Base-by-base conservation (phyloP, 2,888 invertebrate species). In the Caenorhabditis sulstoni region DNA sequence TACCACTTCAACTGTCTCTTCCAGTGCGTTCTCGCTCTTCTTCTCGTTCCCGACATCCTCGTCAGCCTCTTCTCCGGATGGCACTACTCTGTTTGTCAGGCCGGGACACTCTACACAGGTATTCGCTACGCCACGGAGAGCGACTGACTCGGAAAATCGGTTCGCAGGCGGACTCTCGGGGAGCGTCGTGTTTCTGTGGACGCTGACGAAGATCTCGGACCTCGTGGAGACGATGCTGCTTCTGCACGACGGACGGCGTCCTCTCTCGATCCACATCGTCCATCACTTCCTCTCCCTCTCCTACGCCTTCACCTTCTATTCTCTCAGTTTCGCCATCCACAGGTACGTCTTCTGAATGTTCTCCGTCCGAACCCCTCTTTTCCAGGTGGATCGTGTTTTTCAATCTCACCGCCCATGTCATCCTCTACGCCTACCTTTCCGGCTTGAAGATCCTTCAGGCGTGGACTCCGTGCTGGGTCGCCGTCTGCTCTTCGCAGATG, bases 401-500 rank as follows among this genome's bases (percentile, higher is more conserved):
- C 49, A 84, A 84, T 61, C 62, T 84, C 47, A 16, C 47, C 22
- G 70, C 84, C 18, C 84, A 82, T 47, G 81, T 82, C 22, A 58
- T 84, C 12, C 79, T 84, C 49, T 84, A 81, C 50, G 44, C 81
- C 5, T 84, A 84, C 50, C 67, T 84, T 14, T 79, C 79, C 14
- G 71, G 81, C 1, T 47, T 35, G 44, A 81, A 81, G 41, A 57
- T 81, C n/a, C 45, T 79, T 20, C 58, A 67, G 44, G 11, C 41
- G 12, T 70, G 81, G 57, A 62, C 67, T 3, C 84, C 84, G n/a
- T 84, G 84, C 35, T 84, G 81, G 81, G 75, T 76, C 8, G 52
- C 76, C 11, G 84, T 84, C 16, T 75, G 65, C 35, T 37, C 62
- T 45, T 79, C 81, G n/a, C 84, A 84, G 66, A 81, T 84, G 70